These are phyloP conservation scores for Myotis planiceps DNA, from an alignment of 2,797 vertebrate species.

Conservation along the genomic window DNA sequence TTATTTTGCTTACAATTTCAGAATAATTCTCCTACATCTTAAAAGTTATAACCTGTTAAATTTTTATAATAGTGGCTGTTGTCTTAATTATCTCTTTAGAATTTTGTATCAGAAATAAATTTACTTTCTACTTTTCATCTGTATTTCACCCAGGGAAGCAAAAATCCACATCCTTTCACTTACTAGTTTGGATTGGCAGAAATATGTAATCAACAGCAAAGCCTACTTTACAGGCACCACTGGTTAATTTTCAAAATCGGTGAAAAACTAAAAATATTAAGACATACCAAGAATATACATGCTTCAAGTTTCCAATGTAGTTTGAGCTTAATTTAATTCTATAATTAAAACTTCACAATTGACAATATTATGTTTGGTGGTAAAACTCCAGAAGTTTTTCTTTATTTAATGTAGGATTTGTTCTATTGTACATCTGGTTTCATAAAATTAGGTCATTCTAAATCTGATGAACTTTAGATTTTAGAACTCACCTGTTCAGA, in stretches of 20 bases:
- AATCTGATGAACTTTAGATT: not conserved
- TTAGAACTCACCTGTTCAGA: not conserved
- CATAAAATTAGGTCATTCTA: not conserved
- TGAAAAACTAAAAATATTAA: not conserved
- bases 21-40: not conserved
- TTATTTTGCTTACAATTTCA: not conserved
- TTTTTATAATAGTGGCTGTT: slow-evolving; percentile 3
- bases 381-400: not conserved
- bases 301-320: not conserved
- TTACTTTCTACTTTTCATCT: slow-evolving; percentile 19
- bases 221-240: not conserved
- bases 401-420: not conserved
- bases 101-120: slow-evolving; percentile 28
- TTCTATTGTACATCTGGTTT: not conserved
- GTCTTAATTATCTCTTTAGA: slow-evolving; percentile 15
- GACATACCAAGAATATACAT: not conserved
- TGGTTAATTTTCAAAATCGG: not conserved
- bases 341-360: not conserved
- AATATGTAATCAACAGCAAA: not conserved
- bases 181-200: not conserved
- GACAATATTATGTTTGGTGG: not conserved
- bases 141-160: not conserved
- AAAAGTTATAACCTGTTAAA: slow-evolving; percentile 24
- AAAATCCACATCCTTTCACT: not conserved
- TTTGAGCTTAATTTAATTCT: not conserved